phyloP scores from a whole-genome alignment of 2,797 vertebrate genomes.

The Odontamblyopus rebecca region DNA sequence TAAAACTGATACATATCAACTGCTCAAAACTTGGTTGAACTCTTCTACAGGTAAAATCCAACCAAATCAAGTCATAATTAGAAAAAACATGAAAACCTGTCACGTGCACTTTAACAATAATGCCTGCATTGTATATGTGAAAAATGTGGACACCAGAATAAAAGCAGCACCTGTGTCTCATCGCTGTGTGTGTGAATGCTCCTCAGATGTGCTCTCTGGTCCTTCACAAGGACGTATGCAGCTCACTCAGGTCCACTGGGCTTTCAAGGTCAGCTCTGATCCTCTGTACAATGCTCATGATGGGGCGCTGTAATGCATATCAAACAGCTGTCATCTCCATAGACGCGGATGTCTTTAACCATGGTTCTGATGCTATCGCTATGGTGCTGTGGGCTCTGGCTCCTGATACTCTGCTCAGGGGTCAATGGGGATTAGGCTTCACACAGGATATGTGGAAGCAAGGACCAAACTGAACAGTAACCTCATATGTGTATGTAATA shows the following conservation, averaged over 20 bases:
- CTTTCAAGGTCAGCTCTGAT: conserved; percentile 43
- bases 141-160: neutral
- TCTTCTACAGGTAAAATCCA: no score
- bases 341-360: conserved; percentile 27
- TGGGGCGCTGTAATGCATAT: conserved; percentile 39
- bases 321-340: conserved; percentile 50
- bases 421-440: neutral
- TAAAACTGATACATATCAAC: no score
- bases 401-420: neutral
- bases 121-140: neutral
- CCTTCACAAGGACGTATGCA: conserved; percentile 32
- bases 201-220: conserved; percentile 25
- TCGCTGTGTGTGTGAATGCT: neutral
- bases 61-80: no score
- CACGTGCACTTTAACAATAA: no score
- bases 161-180: neutral
- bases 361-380: conserved; percentile 15
- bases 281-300: conserved; percentile 41
- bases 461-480: neutral
- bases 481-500: no score
- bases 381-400: neutral
- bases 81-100: no score
- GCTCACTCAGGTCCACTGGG: conserved; percentile 27
- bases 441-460: neutral
- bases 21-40: no score